These are phyloP conservation scores for Bubo scandiacus DNA, from an alignment of 2,113 vertebrate species.

Conservation along the genomic window DNA sequence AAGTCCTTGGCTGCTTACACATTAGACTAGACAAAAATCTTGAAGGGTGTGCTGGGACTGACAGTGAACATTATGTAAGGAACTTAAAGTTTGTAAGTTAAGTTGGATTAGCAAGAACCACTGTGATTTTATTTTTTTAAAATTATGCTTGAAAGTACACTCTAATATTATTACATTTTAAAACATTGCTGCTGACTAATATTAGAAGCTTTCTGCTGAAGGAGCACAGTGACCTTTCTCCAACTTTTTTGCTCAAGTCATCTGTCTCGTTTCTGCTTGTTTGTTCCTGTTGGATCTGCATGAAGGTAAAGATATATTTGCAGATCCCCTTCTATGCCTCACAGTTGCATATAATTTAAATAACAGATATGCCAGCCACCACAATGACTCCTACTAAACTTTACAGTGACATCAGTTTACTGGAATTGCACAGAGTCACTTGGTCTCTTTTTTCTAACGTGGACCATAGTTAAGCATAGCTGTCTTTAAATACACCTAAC, in stretches of 20 bases:
- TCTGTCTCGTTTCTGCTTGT: neutral
- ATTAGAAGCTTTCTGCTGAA: neutral
- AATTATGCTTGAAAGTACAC: neutral
- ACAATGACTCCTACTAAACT: neutral
- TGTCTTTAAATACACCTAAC: neutral
- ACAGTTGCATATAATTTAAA: neutral
- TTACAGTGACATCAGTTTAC: neutral
- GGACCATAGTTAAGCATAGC: neutral
- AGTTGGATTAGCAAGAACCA: neutral
- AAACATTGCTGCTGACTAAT: neutral
- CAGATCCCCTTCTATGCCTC: neutral
- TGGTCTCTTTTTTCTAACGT: neutral
- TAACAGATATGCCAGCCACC: neutral
- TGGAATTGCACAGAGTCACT: neutral
- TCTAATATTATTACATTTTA: neutral
- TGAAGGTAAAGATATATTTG: neutral
- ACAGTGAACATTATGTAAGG: neutral
- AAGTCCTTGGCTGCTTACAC: neutral
- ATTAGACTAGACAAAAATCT: neutral
- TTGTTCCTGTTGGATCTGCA: slow-evolving; percentile 11
- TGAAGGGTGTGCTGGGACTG: neutral
- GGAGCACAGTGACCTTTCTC: neutral
- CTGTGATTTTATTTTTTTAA: neutral
- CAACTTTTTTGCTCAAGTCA: neutral
- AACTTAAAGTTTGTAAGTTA: neutral